Evolutionary conservation across 2,888 invertebrate species (phyloP).

Genomic region (Ernsta delagoae): DNA sequence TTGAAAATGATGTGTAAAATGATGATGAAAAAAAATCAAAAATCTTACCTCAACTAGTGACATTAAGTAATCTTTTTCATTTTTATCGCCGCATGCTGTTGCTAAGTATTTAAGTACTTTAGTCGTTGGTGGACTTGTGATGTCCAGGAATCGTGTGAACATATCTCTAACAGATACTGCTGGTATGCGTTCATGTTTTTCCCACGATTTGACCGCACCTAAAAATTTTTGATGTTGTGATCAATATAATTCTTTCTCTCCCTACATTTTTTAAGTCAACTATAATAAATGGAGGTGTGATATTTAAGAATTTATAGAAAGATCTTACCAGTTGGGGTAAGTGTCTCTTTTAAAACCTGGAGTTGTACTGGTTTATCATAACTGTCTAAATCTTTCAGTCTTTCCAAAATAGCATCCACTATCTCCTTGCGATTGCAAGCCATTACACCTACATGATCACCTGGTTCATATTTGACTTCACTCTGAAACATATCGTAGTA

Average conservation of each 20-base stretch:
- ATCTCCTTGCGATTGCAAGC: constrained; percentile 91
- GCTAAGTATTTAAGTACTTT: constrained; percentile 93
- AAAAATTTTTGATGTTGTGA: constrained; percentile 2
- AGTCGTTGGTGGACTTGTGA: constrained; percentile 95
- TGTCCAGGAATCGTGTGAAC: constrained; percentile 93
- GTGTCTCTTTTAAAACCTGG: constrained; percentile 92
- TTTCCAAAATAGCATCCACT: constrained; percentile 90
- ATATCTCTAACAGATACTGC: constrained; percentile 89
- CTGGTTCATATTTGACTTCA: constrained; percentile 91
- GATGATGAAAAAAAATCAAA: no score
- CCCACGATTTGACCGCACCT: constrained; percentile 95
- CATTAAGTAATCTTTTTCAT: constrained; percentile 89
- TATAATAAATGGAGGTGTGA: no score
- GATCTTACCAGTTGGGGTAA: constrained; percentile 90
- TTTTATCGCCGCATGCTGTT: constrained; percentile 89
- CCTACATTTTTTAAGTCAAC: no score
- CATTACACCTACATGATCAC: constrained; percentile 97
- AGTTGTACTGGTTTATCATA: constrained; percentile 89
- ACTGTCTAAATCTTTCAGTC: constrained; percentile 87
- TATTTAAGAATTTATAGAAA: no score
- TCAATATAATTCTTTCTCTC: no score
- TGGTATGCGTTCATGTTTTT: constrained; percentile 92
- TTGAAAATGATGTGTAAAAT: no score
- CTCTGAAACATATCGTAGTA: constrained; percentile 50
- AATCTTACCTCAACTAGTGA: constrained; percentile 88